phyloP scores from a whole-genome alignment of 2,797 vertebrate genomes.

The Thunnus albacares region DNA sequence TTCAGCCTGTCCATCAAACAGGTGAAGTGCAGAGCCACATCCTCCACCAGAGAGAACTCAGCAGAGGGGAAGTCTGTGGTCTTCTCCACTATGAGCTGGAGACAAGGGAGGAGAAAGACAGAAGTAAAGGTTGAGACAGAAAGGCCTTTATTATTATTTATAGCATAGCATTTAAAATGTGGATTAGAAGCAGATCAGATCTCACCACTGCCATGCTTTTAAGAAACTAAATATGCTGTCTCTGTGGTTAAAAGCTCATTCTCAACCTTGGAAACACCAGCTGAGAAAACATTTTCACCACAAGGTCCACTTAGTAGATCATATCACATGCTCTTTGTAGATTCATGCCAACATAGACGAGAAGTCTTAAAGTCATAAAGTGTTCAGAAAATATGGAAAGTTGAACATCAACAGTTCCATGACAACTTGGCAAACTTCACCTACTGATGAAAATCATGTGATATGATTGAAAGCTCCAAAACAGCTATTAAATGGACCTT shows the following conservation, averaged over 20 bases:
- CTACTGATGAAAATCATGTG: neutral
- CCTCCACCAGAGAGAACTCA: constrained; percentile 96
- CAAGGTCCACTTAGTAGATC: neutral
- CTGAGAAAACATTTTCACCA: neutral
- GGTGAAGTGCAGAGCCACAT: constrained; percentile 95
- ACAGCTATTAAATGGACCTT: no score
- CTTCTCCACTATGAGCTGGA: constrained; percentile 97
- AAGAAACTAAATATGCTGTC: neutral
- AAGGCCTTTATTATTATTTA: neutral
- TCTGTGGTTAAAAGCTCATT: neutral
- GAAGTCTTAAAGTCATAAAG: neutral
- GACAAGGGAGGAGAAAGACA: neutral
- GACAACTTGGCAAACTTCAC: no score
- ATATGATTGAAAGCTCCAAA: no score
- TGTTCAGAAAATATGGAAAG: no score
- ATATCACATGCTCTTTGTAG: neutral
- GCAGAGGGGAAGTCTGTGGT: constrained; percentile 94
- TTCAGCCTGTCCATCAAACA: constrained; percentile 99
- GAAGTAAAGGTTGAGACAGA: neutral
- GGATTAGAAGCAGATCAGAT: neutral
- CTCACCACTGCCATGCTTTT: neutral
- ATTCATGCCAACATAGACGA: neutral
- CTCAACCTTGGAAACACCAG: neutral
- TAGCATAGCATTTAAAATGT: neutral
- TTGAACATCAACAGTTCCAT: no score